Evolutionary conservation across 2,797 vertebrate species (phyloP).

Genomic region (Epinephelus malabaricus): DNA sequence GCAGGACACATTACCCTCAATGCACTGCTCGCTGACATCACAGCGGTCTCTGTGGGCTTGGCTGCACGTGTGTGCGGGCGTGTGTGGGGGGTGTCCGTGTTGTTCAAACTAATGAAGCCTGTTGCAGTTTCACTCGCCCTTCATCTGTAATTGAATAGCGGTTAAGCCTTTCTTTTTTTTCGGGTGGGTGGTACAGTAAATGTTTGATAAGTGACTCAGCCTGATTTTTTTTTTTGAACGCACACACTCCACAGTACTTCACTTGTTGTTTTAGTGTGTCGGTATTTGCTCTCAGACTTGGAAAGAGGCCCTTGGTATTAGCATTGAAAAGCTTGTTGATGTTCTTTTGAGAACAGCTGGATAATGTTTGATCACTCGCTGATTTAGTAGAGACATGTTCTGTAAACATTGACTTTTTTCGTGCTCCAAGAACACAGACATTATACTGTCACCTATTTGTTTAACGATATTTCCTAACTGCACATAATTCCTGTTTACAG

Average conservation of each 20-base stretch:
- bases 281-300: slow-evolving; percentile 69
- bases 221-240: slow-evolving; percentile 49
- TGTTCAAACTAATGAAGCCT: slow-evolving; percentile 45
- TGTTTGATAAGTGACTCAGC: slow-evolving; percentile 76
- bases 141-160: slow-evolving; percentile 53
- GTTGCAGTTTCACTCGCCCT: slow-evolving; percentile 43
- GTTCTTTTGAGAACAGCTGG: slow-evolving; percentile 68
- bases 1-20: slow-evolving; percentile 58
- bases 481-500: slow-evolving; percentile 41
- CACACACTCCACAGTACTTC: slow-evolving; percentile 52
- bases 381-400: slow-evolving; percentile 71
- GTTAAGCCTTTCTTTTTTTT: slow-evolving; percentile 60
- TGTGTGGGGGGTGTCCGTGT: background rate
- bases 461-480: slow-evolving; percentile 60
- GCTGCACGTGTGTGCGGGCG: slow-evolving; percentile 21
- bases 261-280: slow-evolving; percentile 65
- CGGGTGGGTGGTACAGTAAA: slow-evolving; percentile 66
- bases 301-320: slow-evolving; percentile 58
- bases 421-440: slow-evolving; percentile 33
- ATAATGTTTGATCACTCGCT: slow-evolving; percentile 70
- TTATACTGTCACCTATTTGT: slow-evolving; percentile 59
- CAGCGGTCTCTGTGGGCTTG: slow-evolving; percentile 24
- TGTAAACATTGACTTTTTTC: slow-evolving; percentile 59
- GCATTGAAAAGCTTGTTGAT: slow-evolving; percentile 61
- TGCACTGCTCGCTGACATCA: slow-evolving; percentile 40